Conservation (phyloP, 2,888 invertebrate genomes). For the Dysmachus trigonus region DNA sequence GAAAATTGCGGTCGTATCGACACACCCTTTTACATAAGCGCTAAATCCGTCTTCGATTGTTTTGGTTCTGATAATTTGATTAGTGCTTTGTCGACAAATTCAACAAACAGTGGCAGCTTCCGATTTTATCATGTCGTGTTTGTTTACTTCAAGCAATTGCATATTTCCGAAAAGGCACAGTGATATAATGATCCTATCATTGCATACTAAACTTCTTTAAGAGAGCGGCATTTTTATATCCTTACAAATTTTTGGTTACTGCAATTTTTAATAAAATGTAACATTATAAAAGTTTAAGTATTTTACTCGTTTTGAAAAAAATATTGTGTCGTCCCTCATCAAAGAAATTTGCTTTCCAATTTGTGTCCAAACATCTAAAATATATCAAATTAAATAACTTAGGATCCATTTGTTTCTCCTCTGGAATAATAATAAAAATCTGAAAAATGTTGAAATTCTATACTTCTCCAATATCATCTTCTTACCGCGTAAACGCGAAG, state of each 20-base stretch:
- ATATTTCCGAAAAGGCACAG: background rate
- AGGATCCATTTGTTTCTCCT: background rate
- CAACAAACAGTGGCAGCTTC: background rate
- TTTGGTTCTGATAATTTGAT: background rate
- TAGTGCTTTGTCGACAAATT: background rate
- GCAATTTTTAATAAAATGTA: background rate
- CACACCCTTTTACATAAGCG: background rate
- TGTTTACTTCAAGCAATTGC: background rate
- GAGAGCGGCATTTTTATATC: background rate
- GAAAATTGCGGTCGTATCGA: background rate
- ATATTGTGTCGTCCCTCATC: background rate
- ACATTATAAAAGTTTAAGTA: background rate
- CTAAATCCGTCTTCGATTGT: background rate
- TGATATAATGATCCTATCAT: background rate
- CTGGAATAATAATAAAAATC: background rate
- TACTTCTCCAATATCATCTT: background rate
- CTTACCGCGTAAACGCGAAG: background rate
- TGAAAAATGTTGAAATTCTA: background rate
- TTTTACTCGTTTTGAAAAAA: background rate
- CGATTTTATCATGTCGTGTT: background rate
- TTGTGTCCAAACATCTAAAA: background rate
- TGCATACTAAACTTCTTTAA: background rate
- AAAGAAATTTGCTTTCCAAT: background rate
- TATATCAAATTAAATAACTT: background rate
- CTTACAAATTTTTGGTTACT: background rate